A percentile compares a stretch with the other conserved stretches of the same genome.
phyloP scores from a whole-genome alignment of 2,113 vertebrate genomes.

The Lagopus leucura region DNA sequence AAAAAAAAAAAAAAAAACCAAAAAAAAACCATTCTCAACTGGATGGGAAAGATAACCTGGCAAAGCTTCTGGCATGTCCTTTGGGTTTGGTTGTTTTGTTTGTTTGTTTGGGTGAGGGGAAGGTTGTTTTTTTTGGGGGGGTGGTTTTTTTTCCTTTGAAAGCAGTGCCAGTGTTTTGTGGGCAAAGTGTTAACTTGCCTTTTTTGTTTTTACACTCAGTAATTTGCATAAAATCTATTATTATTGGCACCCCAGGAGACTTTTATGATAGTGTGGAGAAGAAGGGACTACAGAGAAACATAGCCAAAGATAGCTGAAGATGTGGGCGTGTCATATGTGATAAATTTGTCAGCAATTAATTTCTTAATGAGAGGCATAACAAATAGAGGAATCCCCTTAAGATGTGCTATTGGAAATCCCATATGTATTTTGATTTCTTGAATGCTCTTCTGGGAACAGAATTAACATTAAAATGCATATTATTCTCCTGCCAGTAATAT shows the following conservation, averaged over 20 bases:
- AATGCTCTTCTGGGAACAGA: not conserved
- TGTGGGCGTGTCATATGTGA: not conserved
- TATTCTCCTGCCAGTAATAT: not conserved
- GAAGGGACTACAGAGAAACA: not conserved
- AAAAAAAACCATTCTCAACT: not conserved
- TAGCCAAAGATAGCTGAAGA: not conserved
- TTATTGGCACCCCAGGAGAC: not conserved
- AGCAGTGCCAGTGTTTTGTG: not conserved
- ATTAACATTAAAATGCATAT: not conserved
- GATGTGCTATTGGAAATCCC: not conserved
- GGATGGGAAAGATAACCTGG: not conserved
- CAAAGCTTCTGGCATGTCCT: not conserved
- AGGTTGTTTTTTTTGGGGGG: too few relatives aligned
- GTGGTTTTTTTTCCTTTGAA: not conserved
- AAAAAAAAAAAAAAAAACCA: not conserved
- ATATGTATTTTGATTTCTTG: not conserved
- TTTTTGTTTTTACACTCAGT: not conserved
- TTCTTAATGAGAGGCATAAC: not conserved
- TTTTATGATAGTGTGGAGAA: not conserved
- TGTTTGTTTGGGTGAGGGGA: not conserved
- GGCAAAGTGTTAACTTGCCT: not conserved
- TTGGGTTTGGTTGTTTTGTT: not conserved
- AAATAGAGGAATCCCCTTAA: not conserved
- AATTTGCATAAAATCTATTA: not conserved
- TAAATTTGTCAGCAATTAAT: slow-evolving; percentile 3